Percentiles rank a stretch among this genome's conserved stretches.
These are phyloP conservation scores for Mythimna vitellina DNA, from an alignment of 2,888 invertebrate genomes.

Conservation along the genomic window DNA sequence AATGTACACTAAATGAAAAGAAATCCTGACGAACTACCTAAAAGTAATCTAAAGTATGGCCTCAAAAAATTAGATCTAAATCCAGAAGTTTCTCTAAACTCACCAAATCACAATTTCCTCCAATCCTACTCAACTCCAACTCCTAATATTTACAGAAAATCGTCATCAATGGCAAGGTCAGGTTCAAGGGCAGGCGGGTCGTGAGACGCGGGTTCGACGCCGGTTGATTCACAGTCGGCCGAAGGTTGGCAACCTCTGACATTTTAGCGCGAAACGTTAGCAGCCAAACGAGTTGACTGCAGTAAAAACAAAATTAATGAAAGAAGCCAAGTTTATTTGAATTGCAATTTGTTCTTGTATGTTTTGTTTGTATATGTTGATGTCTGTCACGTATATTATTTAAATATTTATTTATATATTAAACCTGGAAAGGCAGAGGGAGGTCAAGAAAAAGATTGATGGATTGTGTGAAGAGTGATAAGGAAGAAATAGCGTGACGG, in stretches of 20 bases:
- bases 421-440: neutral
- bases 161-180: slow-evolving; percentile 68
- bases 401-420: neutral
- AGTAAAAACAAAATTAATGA: slow-evolving; percentile 45
- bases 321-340: slow-evolving; percentile 22
- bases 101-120: slow-evolving; percentile 8
- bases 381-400: neutral
- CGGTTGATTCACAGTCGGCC: slow-evolving; percentile 79
- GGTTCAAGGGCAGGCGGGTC: slow-evolving; percentile 73
- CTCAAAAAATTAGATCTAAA: neutral
- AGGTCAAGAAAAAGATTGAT: too few species aligned
- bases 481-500: too few species aligned
- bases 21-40: too few species aligned
- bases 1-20: too few species aligned
- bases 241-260: slow-evolving; percentile 85
- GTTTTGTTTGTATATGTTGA: slow-evolving; percentile 4
- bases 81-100: slow-evolving; percentile 6
- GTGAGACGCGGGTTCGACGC: slow-evolving; percentile 80
- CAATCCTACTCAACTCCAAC: slow-evolving; percentile 19
- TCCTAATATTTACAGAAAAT: slow-evolving; percentile 61
- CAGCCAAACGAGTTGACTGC: slow-evolving; percentile 46
- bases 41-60: too few species aligned
- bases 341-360: slow-evolving; percentile 11
- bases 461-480: too few species aligned
- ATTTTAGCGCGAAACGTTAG: slow-evolving; percentile 68